Conservation (phyloP, 2,888 invertebrate species). For the Thera obeliscata region DNA sequence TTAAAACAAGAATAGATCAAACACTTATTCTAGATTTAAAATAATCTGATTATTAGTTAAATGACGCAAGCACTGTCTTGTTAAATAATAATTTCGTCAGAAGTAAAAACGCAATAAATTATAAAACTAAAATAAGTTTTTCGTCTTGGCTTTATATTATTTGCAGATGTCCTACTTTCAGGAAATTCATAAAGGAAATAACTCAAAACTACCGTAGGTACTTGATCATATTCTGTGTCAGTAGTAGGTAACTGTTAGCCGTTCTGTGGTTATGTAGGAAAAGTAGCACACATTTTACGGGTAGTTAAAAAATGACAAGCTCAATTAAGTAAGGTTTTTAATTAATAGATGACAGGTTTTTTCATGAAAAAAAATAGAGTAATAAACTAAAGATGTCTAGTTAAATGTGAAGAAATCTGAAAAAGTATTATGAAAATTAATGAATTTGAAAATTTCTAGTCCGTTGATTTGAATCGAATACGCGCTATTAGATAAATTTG, state of each 20-base stretch:
- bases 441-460: too few species aligned
- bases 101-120: conserved; percentile 17
- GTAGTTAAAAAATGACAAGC: conserved; percentile 40
- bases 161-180: conserved; percentile 19
- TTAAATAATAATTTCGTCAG: conserved; percentile 20
- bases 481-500: too few species aligned
- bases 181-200: conserved; percentile 14
- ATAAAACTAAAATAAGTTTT: conserved; percentile 15
- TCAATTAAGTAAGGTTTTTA: conserved; percentile 31
- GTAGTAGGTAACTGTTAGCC: conserved; percentile 7
- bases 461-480: too few species aligned
- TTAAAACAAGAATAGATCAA: conserved; percentile 25
- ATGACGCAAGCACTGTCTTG: conserved; percentile 28
- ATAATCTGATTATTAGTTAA: conserved; percentile 13
- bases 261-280: conserved; percentile 6
- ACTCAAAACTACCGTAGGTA: neutral
- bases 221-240: conserved; percentile 3
- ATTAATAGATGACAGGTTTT: conserved; percentile 18
- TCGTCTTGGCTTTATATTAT: neutral
- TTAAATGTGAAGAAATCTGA: neutral
- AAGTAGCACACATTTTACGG: conserved; percentile 33
- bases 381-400: neutral
- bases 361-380: neutral
- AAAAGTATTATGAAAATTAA: too few species aligned
- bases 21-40: conserved; percentile 16